Conservation (phyloP, 2,888 invertebrate species). For the Eupithecia vulgata region DNA sequence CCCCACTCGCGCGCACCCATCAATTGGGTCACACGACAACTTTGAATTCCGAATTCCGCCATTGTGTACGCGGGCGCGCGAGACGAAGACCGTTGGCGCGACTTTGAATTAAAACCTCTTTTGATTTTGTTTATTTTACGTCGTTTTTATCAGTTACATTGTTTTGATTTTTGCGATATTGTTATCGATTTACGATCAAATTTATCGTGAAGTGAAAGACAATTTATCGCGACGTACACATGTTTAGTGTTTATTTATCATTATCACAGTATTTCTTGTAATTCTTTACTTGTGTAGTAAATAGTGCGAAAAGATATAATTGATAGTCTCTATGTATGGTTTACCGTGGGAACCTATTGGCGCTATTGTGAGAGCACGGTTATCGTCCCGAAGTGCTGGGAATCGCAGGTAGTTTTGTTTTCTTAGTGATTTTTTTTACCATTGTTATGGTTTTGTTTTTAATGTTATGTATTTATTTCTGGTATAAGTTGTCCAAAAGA, state of each 20-base stretch:
- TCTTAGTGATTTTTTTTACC: background rate
- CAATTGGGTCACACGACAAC: constrained; percentile 36
- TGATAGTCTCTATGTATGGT: constrained; percentile 25
- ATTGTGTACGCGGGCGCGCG: constrained; percentile 37
- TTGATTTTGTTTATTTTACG: background rate
- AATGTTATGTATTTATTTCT: background rate
- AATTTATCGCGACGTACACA: background rate
- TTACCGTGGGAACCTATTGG: constrained; percentile 32
- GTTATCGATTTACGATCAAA: background rate
- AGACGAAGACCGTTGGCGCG: constrained; percentile 32
- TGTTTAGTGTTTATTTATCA: background rate
- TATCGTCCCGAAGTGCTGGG: constrained; percentile 4
- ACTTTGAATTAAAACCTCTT: constrained; percentile 31
- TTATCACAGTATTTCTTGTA: background rate
- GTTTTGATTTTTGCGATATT: background rate
- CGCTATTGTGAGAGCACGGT: constrained; percentile 8
- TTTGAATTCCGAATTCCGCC: constrained; percentile 41
- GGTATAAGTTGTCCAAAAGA: background rate
- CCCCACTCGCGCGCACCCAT: constrained; percentile 32
- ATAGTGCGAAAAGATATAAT: constrained; percentile 25
- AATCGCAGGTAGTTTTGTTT: constrained; percentile 13
- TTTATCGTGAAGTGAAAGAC: background rate
- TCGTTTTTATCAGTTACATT: background rate
- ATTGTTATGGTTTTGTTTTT: background rate
- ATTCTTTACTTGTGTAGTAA: constrained; percentile 5